phyloP scores from a whole-genome alignment of 2,113 vertebrate genomes.

The Antechinus flavipes region DNA sequence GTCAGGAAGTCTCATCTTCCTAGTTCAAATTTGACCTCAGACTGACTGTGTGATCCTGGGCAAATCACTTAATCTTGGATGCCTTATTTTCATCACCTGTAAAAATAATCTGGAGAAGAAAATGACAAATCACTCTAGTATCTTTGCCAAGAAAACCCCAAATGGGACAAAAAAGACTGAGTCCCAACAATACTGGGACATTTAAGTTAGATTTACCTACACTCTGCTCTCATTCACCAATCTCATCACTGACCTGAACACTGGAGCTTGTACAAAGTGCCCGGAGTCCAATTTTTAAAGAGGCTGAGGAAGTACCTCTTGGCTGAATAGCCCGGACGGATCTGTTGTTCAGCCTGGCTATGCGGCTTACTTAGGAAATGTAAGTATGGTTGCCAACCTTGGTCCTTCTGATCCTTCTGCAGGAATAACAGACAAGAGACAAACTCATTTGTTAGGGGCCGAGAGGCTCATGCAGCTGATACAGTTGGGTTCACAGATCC shows the following conservation, averaged over 20 bases:
- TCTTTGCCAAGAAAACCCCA: background rate
- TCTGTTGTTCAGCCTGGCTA: slow-evolving; percentile 60
- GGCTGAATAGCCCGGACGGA: slow-evolving; percentile 78
- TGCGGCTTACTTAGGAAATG: slow-evolving; percentile 71
- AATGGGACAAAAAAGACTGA: background rate
- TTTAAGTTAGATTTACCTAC: background rate
- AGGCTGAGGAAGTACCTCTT: slow-evolving; percentile 78
- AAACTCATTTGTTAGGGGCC: slow-evolving; percentile 29
- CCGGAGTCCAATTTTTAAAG: slow-evolving; percentile 63
- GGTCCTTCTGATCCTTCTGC: slow-evolving; percentile 57
- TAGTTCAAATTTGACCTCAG: background rate
- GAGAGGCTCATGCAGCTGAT: background rate
- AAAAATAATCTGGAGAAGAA: background rate
- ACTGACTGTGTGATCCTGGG: background rate
- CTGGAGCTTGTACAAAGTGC: slow-evolving; percentile 59
- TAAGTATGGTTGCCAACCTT: slow-evolving; percentile 60
- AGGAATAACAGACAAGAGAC: slow-evolving; percentile 45
- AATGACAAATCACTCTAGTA: background rate
- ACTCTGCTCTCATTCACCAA: background rate
- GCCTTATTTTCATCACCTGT: background rate
- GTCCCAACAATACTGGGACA: background rate
- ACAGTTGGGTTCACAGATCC: slow-evolving; percentile 40
- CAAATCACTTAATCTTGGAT: background rate
- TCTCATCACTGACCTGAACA: slow-evolving; percentile 67
- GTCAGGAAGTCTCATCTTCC: background rate